A percentile compares a stretch with the other conserved stretches of the same genome.
These are phyloP conservation scores for Ophioderma brevispina DNA, from an alignment of 35 echinoderm and acorn worm species.

Conservation along the genomic window DNA sequence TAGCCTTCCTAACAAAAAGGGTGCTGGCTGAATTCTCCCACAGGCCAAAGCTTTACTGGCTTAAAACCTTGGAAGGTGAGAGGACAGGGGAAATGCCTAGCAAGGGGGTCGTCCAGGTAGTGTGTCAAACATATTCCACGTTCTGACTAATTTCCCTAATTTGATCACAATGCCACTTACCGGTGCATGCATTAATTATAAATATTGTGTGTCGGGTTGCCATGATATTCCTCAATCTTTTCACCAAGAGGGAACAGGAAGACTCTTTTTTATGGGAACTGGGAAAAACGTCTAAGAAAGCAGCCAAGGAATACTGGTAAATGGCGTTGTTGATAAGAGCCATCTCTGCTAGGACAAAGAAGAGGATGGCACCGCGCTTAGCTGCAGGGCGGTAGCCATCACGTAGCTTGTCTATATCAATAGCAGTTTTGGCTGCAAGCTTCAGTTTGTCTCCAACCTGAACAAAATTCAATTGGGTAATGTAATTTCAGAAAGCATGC, in stretches of 20 bases:
- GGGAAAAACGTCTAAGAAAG: conserved; percentile 92
- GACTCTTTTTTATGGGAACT: conserved; percentile 94
- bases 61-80: no score
- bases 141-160: no score
- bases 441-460: conserved; percentile 98
- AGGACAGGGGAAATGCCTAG: no score
- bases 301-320: conserved; percentile 96
- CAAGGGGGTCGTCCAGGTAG: no score
- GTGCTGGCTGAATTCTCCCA: no score
- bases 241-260: conserved; percentile 90
- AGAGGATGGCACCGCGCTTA: conserved; percentile 96
- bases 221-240: conserved; percentile 94
- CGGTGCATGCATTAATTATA: conserved; percentile 99
- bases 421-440: conserved; percentile 89
- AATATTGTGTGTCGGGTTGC: conserved; percentile 95
- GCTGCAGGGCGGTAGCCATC: conserved; percentile 97
- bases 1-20: no score
- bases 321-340: conserved; percentile 98
- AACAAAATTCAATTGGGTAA: not conserved
- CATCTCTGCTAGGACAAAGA: conserved; percentile 99
- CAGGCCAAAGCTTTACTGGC: no score
- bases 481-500: no score
- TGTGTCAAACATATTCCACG: no score
- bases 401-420: conserved; percentile 98
- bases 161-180: no score